Evolutionary conservation across 2,797 vertebrate genomes (phyloP), one percentile per base, ranked within the genome.

Genomic region (Uromys caudimaculatus): DNA sequence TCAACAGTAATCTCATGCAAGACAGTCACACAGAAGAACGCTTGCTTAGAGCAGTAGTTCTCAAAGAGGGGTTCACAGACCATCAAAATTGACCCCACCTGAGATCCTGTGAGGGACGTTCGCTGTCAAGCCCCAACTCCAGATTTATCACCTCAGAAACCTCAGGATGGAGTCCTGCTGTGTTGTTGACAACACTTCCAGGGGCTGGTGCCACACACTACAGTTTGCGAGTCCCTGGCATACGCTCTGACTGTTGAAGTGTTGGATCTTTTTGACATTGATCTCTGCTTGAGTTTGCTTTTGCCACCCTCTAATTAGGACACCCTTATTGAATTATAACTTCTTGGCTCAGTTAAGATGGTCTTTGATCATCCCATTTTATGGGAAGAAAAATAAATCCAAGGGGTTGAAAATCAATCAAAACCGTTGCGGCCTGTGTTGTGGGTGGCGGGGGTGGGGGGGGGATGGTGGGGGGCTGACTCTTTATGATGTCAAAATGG

Each of bases 301-400:
- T 93, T 71, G 60, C 90, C 52, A 6, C 91, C 38, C 87, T 93
- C 58, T 54, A 50, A 75, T 96, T 79, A 56, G 64, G 94, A 76
- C 47, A 7, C 47, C 47, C 64, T 91, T 38, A 32, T 4, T 77
- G 69, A 90, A 90, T 89, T 84, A 69, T 10, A 82, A 38, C 71
- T 90, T 50, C 24, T 50, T 89, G 89, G 73, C 77, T 83, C n/a
- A 27, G 79, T 78, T 77, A 78, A 83, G 50, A 35, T 60, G 41
- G 27, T 67, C 91, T 97, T 94, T 91, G 93, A 97, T 94, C 77
- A n/a, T 85, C 73, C 38, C 16, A 8, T 95, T 91, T 93, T 95
- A n/a, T 84, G 84, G 86, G 60, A 82, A 96, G 81, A 96, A 91
- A 86, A 93, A 69, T 52, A 87, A 95, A 69, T 29, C 38, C 44